Conservation (phyloP, 2,888 invertebrate genomes). For the Drosophila crucigera region DNA sequence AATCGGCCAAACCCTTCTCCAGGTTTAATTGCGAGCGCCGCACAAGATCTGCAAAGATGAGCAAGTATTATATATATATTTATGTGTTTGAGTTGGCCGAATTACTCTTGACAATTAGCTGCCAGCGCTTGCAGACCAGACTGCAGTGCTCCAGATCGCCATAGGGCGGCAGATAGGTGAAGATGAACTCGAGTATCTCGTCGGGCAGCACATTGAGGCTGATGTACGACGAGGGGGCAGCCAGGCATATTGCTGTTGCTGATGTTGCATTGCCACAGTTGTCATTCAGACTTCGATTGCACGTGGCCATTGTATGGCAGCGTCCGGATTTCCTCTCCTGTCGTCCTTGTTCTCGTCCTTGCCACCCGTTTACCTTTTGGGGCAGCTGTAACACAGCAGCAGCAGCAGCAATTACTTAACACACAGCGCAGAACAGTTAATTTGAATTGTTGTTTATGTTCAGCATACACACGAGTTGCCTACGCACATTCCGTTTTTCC, state of each 20-base stretch:
- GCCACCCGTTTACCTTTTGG: slow-evolving; percentile 50
- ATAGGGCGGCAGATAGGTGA: slow-evolving; percentile 95
- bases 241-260: slow-evolving; percentile 15
- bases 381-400: slow-evolving; percentile 12
- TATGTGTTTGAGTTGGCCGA: background rate
- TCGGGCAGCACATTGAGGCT: slow-evolving; percentile 92
- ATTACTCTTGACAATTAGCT: slow-evolving; percentile 92
- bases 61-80: background rate
- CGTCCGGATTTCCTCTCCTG: slow-evolving; percentile 31
- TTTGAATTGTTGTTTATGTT: background rate
- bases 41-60: slow-evolving; percentile 89
- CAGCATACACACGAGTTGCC: slow-evolving; percentile 1
- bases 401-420: background rate
- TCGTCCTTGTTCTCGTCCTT: slow-evolving; percentile 41
- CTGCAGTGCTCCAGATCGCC: slow-evolving; percentile 94
- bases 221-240: slow-evolving; percentile 5
- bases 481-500: slow-evolving; percentile 2
- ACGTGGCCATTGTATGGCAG: slow-evolving; percentile 2
- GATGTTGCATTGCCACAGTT: slow-evolving; percentile 36
- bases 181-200: slow-evolving; percentile 96
- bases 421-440: slow-evolving; percentile 2
- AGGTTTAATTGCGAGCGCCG: slow-evolving; percentile 91
- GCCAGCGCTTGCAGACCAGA: slow-evolving; percentile 95
- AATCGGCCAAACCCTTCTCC: slow-evolving; percentile 91
- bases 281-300: slow-evolving; percentile 42